Evolutionary conservation across 2,113 vertebrate species (phyloP), one percentile per base, ranked within the genome.

Genomic region (Jaculus jaculus): DNA sequence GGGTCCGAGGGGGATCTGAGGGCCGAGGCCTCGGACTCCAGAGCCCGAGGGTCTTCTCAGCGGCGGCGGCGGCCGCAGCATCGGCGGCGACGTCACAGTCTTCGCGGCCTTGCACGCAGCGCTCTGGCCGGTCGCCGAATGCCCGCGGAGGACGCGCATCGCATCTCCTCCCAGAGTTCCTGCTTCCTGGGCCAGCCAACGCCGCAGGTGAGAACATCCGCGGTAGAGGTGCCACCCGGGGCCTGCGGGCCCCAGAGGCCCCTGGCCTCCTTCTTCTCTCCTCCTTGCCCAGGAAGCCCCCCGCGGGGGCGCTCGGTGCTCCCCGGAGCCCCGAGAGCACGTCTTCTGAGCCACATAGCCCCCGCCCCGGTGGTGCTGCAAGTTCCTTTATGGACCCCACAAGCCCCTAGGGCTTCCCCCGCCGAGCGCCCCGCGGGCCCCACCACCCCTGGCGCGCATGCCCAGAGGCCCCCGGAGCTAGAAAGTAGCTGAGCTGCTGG

Each of bases 401-500:
- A 54, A 34, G 3, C 47, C 83, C 89, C 83, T 74, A 58, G 69
- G 51, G 81, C 39, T 26, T 51, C 83, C 77, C 83, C 7, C 28
- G 74, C 83, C 74, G 20, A 39, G 37, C 34, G 23, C 84, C 77
- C 77, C 32, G 18, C 21, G 63, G 51, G 78, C 37, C 75, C 77
- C 89, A 37, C 6, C 61, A 20, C 72, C 82, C 83, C 68, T 51
- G 75, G 79, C 65, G 93, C 84, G 47, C 77, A 91, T 75, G 83
- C 69, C 89, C 93, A 69, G 89, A 87, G 88, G 60, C 84, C 69
- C 83, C 23, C 17, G 89, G 83, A 87, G 61, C 93, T 82, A 82
- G 83, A 75, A 63, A 87, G 93, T 87, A 87, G 89, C 92, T 84
- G 86, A 93, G 86, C 86, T 82, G 89, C 92, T 83, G 89, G 80